Percentiles rank a stretch among this genome's conserved stretches.
Conservation (phyloP, 1,140 invertebrate species). For the Macrotrachela quadricornifera region DNA sequence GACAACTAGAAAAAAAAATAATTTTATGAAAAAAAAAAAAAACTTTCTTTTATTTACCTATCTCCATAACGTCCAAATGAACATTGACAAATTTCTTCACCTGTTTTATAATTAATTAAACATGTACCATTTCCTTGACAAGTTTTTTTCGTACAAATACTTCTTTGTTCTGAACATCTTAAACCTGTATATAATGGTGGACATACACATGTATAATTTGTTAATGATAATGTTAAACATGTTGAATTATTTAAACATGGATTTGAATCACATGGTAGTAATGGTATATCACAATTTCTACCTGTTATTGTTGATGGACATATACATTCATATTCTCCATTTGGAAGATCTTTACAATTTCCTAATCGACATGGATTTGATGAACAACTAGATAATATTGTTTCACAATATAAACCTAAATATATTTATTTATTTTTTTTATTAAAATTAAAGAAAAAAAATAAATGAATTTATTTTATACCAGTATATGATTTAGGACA, state of each 20-base stretch:
- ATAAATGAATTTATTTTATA: too few species aligned
- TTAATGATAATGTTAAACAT: slow-evolving; percentile 11
- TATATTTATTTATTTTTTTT: too few species aligned
- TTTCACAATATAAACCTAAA: not conserved
- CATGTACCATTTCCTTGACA: slow-evolving; percentile 2
- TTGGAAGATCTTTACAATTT: slow-evolving; percentile 5
- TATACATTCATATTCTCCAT: slow-evolving; percentile 36
- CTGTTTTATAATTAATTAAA: not conserved
- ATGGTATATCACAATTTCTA: not conserved
- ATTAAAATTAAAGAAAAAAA: too few species aligned
- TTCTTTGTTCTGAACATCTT: slow-evolving; percentile 39
- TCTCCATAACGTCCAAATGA: slow-evolving; percentile 23
- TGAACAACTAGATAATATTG: slow-evolving; percentile 39
- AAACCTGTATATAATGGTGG: slow-evolving; percentile 11
- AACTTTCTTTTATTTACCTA: too few species aligned
- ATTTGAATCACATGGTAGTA: slow-evolving; percentile 9
- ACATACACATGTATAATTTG: slow-evolving; percentile 11
- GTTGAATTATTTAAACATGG: slow-evolving; percentile 14
- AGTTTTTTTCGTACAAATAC: not conserved
- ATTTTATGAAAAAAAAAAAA: too few species aligned
- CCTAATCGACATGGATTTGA: slow-evolving; percentile 31
- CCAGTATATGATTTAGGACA: not conserved
- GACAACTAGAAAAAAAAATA: too few species aligned
- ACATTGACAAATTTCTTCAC: too few species aligned
- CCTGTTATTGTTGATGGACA: slow-evolving; percentile 8